Percentiles rank a stretch among this genome's conserved stretches.
phyloP scores from a whole-genome alignment of 1,140 invertebrate species.

The Bombyx mandarina region DNA sequence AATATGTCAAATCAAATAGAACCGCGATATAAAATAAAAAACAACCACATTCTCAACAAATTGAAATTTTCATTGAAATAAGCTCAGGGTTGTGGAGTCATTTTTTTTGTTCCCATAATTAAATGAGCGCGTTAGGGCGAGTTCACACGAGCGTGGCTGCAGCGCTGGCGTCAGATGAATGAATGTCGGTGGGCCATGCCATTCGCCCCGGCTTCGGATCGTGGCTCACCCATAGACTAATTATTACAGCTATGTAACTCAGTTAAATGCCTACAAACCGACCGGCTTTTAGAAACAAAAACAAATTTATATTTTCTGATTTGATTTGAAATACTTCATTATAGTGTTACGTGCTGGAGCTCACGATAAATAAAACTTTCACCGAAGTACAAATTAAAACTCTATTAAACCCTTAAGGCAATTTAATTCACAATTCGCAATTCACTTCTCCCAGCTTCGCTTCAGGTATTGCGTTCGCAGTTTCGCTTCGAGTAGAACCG shows the following conservation, averaged over 20 bases:
- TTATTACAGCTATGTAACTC: neutral
- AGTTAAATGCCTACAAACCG: neutral
- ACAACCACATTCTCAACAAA: neutral
- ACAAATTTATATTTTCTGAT: neutral
- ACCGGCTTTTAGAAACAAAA: neutral
- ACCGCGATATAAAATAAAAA: no score
- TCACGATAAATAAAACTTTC: no score
- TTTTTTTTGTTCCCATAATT: neutral
- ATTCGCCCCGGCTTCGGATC: neutral
- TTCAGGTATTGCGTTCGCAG: no score
- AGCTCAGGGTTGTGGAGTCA: neutral
- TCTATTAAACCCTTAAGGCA: no score
- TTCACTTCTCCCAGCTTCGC: no score
- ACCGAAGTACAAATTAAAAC: no score
- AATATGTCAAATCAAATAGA: no score
- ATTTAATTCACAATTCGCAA: no score
- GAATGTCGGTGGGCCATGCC: neutral
- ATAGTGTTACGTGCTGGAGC: no score
- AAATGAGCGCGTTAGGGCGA: conserved; percentile 2
- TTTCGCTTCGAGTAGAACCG: no score
- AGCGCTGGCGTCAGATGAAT: neutral
- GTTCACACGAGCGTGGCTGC: conserved; percentile 3
- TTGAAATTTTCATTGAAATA: neutral
- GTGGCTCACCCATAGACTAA: neutral
- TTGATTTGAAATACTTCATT: neutral